phyloP scores from a whole-genome alignment of 2,797 vertebrate genomes.

The Poeciliopsis paucimaculata region DNA sequence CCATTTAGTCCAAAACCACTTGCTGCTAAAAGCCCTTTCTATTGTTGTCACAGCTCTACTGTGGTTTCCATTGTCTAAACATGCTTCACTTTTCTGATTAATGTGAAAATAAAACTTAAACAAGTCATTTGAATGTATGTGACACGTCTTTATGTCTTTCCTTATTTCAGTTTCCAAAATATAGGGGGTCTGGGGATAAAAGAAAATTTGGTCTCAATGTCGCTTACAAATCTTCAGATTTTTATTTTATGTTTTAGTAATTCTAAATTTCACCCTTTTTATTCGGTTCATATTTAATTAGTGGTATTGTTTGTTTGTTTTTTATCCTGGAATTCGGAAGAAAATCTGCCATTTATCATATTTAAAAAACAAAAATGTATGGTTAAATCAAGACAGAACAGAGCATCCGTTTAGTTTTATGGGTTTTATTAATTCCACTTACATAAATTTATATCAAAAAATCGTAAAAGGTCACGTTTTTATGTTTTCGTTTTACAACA shows the following conservation, averaged over 20 bases:
- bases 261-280: background rate
- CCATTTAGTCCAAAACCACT: constrained; percentile 35
- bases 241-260: too few species aligned
- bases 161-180: background rate
- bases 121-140: background rate
- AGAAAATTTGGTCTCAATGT: background rate
- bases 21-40: constrained; percentile 40
- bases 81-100: constrained; percentile 43
- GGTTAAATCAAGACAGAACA: constrained; percentile 27
- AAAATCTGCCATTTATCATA: background rate
- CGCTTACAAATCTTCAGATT: background rate
- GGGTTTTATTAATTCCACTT: constrained; percentile 85
- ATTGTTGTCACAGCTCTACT: constrained; percentile 9
- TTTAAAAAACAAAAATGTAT: background rate
- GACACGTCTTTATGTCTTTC: background rate
- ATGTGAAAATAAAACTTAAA: constrained; percentile 57
- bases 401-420: constrained; percentile 41
- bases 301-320: background rate
- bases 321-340: background rate
- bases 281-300: background rate
- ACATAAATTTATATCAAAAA: constrained; percentile 88
- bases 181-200: background rate
- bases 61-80: constrained; percentile 31
- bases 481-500: constrained; percentile 71
- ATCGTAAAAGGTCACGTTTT: constrained; percentile 65